A percentile compares a stretch with the other conserved stretches of the same genome.
Evolutionary conservation across 2,888 invertebrate genomes (phyloP).

Genomic region (Agriopis leucophaearia): DNA sequence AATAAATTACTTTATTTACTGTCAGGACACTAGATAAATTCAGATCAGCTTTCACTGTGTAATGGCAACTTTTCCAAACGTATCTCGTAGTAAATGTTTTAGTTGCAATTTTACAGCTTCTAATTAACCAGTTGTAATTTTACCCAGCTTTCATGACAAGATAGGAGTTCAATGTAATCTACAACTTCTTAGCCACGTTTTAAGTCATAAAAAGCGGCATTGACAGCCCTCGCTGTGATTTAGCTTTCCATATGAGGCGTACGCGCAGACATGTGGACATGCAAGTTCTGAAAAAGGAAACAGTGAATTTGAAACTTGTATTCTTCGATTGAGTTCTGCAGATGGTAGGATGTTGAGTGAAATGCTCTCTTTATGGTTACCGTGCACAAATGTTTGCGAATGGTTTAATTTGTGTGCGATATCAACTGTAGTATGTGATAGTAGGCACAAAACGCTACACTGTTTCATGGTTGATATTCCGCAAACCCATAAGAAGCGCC

Average conservation of each 20-base stretch:
- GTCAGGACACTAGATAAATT: too few relatives aligned
- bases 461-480: too few relatives aligned
- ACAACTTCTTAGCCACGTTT: slow-evolving; percentile 20
- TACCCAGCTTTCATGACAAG: slow-evolving; percentile 22
- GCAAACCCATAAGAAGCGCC: too few relatives aligned
- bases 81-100: too few relatives aligned
- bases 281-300: slow-evolving; percentile 30
- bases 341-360: slow-evolving; percentile 15
- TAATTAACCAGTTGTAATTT: slow-evolving; percentile 29
- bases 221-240: slow-evolving; percentile 35
- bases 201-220: slow-evolving; percentile 15
- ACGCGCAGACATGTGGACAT: slow-evolving; percentile 33
- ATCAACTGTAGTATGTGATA: neutral
- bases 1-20: too few relatives aligned
- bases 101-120: slow-evolving; percentile 13
- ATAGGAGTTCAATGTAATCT: slow-evolving; percentile 21
- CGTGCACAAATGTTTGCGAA: neutral
- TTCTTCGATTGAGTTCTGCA: slow-evolving; percentile 26
- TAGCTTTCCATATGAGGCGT: slow-evolving; percentile 40
- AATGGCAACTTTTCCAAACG: too few relatives aligned
- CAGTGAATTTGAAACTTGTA: slow-evolving; percentile 37
- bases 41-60: too few relatives aligned
- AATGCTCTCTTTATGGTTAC: slow-evolving; percentile 7
- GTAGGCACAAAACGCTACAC: too few relatives aligned
- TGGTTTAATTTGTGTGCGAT: neutral